phyloP scores from a whole-genome alignment of 2,113 vertebrate genomes.

The Marmota monax region DNA sequence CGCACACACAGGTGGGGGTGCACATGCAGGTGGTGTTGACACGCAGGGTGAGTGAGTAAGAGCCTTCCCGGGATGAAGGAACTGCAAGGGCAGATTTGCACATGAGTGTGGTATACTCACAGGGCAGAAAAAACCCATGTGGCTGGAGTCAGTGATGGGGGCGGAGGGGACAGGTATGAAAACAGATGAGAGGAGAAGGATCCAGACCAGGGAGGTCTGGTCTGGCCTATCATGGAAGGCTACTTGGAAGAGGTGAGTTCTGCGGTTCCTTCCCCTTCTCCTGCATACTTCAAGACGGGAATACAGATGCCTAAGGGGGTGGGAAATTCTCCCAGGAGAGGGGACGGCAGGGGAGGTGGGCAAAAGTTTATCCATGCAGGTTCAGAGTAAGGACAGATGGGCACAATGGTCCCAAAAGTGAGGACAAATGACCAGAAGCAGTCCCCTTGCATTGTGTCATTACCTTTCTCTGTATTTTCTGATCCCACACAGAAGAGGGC shows the following conservation, averaged over 20 bases:
- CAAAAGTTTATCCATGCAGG: not conserved
- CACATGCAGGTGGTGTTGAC: not conserved
- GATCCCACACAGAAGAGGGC: not conserved
- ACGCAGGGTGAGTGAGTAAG: not conserved
- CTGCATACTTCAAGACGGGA: not conserved
- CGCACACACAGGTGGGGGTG: too few species aligned
- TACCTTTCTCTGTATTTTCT: not conserved
- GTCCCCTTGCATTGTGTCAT: not conserved
- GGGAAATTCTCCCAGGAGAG: not conserved
- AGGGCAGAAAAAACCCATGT: not conserved
- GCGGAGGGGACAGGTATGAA: rapidly evolving
- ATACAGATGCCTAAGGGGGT: not conserved
- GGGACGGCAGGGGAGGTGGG: not conserved
- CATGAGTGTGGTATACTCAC: rapidly evolving
- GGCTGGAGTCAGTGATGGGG: not conserved
- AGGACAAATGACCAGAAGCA: not conserved
- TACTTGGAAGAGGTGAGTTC: not conserved
- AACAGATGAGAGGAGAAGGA: not conserved
- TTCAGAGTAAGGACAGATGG: not conserved
- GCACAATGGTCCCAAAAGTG: rapidly evolving
- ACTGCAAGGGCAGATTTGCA: not conserved
- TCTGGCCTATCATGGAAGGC: not conserved
- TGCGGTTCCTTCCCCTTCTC: not conserved
- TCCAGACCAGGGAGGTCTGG: not conserved
- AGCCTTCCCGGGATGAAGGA: not conserved